Evolutionary conservation across 64 coral and sea anemone species (phyloP).

Genomic region (Pocillopora damicornis): DNA sequence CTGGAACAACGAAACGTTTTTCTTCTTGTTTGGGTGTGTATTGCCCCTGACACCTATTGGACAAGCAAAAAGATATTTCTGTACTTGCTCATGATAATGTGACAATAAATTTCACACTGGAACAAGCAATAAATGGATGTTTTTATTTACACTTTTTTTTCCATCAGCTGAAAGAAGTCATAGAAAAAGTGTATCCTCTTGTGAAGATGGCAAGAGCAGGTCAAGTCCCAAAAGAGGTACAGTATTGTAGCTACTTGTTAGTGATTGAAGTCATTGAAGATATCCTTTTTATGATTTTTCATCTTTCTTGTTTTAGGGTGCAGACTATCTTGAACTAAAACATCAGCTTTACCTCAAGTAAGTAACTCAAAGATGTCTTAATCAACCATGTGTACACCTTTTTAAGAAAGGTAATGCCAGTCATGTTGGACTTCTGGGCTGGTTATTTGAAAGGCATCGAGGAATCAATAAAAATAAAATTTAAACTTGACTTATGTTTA

Average conservation of each 20-base stretch:
- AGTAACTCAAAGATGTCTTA: not conserved
- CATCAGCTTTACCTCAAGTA: conserved; percentile 94
- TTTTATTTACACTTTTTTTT: not conserved
- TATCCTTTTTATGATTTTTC: not conserved
- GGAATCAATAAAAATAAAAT: not conserved
- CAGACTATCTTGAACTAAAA: conserved; percentile 83
- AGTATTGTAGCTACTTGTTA: not conserved
- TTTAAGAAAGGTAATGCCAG: no score
- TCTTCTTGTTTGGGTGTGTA: no score
- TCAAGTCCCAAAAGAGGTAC: conserved; percentile 73
- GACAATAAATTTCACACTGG: no score
- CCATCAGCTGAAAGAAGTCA: conserved; percentile 63
- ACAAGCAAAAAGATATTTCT: no score
- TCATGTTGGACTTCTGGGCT: no score
- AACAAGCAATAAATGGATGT: no score
- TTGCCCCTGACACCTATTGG: no score
- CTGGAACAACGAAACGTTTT: no score
- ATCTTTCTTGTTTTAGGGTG: conserved; percentile 51
- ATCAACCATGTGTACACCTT: not conserved
- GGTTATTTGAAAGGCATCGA: no score
- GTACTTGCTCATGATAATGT: no score
- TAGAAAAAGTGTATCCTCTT: conserved; percentile 55
- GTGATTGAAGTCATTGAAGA: not conserved
- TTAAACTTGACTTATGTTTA: no score
- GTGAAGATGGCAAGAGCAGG: conserved; percentile 76